A percentile compares a stretch with the other conserved stretches of the same genome.
Conservation (phyloP, 2,797 vertebrate species). For the Melanogrammus aeglefinus region DNA sequence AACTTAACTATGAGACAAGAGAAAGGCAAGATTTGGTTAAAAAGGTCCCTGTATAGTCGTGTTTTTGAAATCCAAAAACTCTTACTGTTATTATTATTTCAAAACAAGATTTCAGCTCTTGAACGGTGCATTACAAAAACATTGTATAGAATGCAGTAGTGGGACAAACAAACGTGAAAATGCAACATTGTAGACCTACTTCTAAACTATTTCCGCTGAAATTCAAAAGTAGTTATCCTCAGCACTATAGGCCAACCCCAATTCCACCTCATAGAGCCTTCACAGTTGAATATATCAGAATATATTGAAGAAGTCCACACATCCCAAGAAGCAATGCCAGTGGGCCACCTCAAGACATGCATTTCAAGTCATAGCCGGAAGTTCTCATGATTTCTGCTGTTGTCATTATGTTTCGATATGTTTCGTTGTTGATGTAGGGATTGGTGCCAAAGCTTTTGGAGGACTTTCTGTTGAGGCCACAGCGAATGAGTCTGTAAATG, state of each 20-base stretch:
- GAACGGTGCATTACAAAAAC: too few species aligned
- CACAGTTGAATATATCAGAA: too few species aligned
- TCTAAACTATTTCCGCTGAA: too few species aligned
- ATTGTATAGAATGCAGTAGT: background rate
- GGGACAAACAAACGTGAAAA: background rate
- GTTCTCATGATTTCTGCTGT: background rate
- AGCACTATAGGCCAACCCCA: background rate
- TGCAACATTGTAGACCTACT: too few species aligned
- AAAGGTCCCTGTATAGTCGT: too few species aligned
- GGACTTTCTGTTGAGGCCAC: background rate
- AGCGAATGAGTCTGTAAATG: conserved; percentile 32
- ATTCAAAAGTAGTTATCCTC: background rate
- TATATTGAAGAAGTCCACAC: too few species aligned
- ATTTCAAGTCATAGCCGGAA: background rate
- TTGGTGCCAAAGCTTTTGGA: background rate
- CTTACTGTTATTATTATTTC: too few species aligned
- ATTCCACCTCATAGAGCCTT: background rate
- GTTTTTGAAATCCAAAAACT: background rate
- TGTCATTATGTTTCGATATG: conserved; percentile 18
- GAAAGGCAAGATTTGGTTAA: background rate
- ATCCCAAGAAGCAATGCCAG: background rate
- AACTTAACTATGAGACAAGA: background rate
- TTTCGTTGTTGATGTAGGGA: conserved; percentile 42
- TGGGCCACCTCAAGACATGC: background rate
- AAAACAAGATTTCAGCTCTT: too few species aligned